phyloP scores from a whole-genome alignment of 2,113 vertebrate species.

The Carollia perspicillata region DNA sequence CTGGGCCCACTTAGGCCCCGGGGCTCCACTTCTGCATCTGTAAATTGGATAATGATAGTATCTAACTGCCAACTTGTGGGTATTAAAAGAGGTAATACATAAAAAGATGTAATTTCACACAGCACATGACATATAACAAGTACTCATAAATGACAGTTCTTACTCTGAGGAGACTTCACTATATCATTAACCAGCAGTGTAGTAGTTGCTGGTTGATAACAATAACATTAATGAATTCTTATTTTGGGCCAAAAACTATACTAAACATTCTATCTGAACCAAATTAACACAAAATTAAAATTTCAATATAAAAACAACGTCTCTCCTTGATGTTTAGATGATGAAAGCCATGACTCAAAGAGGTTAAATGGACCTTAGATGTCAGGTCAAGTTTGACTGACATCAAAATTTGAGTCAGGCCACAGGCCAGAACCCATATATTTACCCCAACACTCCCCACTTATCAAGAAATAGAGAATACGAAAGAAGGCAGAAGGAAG shows the following conservation, averaged over 20 bases:
- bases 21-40: neutral
- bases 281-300: neutral
- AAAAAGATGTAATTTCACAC: neutral
- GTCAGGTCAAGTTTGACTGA: neutral
- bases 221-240: neutral
- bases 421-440: neutral
- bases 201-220: neutral
- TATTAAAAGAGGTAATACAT: neutral
- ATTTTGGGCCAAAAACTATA: neutral
- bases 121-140: neutral
- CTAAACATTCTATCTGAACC: neutral
- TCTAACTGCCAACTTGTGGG: neutral
- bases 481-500: neutral
- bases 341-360: neutral
- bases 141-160: neutral
- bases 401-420: neutral
- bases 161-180: neutral
- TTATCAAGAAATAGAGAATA: neutral
- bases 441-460: neutral
- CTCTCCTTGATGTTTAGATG: neutral
- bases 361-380: neutral
- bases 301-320: neutral
- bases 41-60: neutral
- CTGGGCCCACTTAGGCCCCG: neutral
- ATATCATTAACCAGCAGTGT: neutral